These are phyloP conservation scores for Engraulis encrasicolus DNA, from an alignment of 2,113 vertebrate genomes.

Conservation along the genomic window DNA sequence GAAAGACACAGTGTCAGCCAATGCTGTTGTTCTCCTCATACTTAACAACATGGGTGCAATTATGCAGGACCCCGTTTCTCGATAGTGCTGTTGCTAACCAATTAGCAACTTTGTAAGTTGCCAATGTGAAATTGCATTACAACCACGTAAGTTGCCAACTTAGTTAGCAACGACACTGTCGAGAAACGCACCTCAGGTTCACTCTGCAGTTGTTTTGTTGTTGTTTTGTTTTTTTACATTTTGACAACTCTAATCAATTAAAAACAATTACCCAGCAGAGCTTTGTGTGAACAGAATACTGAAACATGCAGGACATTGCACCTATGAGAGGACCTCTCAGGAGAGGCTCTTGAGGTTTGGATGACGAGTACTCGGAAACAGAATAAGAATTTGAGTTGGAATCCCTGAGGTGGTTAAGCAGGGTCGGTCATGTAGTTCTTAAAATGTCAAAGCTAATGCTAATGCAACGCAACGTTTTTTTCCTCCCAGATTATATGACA, in stretches of 20 bases:
- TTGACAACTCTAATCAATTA: neutral
- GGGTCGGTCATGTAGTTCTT: neutral
- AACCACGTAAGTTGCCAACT: too few relatives aligned
- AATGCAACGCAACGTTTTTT: neutral
- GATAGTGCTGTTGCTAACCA: too few relatives aligned
- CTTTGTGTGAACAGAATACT: neutral
- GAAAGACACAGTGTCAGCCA: neutral
- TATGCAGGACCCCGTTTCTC: too few relatives aligned
- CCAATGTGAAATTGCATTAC: too few relatives aligned
- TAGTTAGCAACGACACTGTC: too few relatives aligned
- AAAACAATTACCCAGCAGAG: neutral
- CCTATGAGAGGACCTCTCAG: neutral
- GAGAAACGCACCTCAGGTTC: too few relatives aligned
- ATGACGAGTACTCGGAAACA: neutral
- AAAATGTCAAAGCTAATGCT: neutral
- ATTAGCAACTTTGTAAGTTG: too few relatives aligned
- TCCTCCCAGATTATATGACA: conserved; percentile 23
- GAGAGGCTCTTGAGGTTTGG: neutral
- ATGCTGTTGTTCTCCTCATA: neutral
- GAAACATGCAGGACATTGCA: neutral
- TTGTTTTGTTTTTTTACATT: neutral
- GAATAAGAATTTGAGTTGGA: neutral
- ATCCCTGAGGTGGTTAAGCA: neutral
- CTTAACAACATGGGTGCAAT: neutral
- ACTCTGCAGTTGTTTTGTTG: too few relatives aligned